Evolutionary conservation across 2,113 vertebrate genomes (phyloP).

Genomic region (Chloropsis cyanopogon): DNA sequence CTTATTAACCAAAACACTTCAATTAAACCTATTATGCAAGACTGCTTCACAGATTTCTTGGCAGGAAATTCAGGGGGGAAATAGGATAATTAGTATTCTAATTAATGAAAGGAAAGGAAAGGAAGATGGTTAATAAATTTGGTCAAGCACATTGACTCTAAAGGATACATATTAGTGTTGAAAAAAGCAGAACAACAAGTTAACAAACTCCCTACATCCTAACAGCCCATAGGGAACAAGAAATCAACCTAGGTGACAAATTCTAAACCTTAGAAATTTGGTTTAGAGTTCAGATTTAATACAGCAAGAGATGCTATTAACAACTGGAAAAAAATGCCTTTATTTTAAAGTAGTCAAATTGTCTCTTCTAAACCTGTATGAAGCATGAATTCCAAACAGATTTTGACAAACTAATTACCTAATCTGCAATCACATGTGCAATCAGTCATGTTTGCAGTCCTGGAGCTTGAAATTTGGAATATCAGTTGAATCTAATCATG

Average conservation of each 20-base stretch:
- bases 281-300: background rate
- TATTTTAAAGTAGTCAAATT: background rate
- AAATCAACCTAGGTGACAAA: background rate
- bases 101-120: constrained; percentile 14
- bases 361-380: background rate
- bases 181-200: background rate
- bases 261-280: background rate
- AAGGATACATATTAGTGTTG: background rate
- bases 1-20: constrained; percentile 8
- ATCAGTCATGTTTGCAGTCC: background rate
- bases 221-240: background rate
- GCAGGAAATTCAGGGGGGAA: background rate
- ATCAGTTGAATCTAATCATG: background rate
- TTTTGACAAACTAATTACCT: background rate
- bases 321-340: background rate
- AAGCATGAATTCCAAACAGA: background rate
- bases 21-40: constrained; percentile 1
- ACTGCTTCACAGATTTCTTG: background rate
- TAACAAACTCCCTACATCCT: background rate
- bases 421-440: background rate
- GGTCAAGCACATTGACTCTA: background rate
- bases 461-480: background rate
- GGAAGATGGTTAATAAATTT: background rate
- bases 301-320: background rate
- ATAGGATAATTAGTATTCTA: background rate